phyloP scores from a whole-genome alignment of 2,797 vertebrate species.

The Coluber constrictor region DNA sequence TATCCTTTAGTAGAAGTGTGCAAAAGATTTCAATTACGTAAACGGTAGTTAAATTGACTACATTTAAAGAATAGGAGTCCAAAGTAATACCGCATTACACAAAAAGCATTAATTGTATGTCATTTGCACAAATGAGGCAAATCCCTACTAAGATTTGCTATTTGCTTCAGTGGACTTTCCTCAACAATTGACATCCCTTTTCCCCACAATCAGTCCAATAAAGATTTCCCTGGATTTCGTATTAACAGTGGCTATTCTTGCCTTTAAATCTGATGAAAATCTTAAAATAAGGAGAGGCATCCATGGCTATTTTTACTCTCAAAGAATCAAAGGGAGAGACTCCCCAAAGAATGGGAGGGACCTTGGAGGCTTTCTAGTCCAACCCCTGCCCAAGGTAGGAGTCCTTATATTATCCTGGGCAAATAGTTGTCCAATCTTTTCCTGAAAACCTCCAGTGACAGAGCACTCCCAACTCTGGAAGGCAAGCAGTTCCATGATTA shows the following conservation, averaged over 20 bases:
- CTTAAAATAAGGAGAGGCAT: not conserved
- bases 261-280: not conserved
- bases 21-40: not conserved
- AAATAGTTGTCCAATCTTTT: not conserved
- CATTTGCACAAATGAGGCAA: not conserved
- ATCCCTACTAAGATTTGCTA: not conserved
- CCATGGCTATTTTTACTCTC: not conserved
- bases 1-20: not conserved
- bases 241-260: not conserved
- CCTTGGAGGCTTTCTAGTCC: too few relatives aligned
- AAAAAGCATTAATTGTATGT: not conserved
- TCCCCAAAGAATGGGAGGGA: too few relatives aligned
- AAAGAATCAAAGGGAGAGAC: too few relatives aligned
- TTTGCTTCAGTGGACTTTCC: not conserved
- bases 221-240: not conserved
- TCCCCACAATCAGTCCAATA: not conserved
- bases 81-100: not conserved
- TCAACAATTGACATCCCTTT: not conserved
- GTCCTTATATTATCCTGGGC: not conserved
- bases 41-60: not conserved
- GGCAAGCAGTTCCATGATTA: not conserved
- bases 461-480: not conserved
- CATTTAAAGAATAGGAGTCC: not conserved
- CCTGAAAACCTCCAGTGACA: not conserved
- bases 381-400: not conserved